These are phyloP conservation scores for Pseudomyrmex concolor DNA, from an alignment of 1,140 invertebrate species.

Conservation along the genomic window DNA sequence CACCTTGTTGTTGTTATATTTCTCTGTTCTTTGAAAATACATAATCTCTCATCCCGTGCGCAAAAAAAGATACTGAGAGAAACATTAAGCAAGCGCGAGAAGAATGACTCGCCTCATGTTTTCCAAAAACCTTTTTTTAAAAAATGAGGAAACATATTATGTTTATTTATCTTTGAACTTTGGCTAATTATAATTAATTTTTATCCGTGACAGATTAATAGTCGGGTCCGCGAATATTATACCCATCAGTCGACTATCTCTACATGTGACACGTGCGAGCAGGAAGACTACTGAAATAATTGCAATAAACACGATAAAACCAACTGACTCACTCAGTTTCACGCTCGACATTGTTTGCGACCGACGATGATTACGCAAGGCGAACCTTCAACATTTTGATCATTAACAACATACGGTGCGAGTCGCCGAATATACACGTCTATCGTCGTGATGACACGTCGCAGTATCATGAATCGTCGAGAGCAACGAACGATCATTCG, in stretches of 20 bases:
- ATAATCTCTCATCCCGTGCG: too few relatives aligned
- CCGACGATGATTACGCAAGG: conserved; percentile 61
- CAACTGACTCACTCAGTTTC: conserved; percentile 32
- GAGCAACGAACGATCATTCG: conserved; percentile 43
- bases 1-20: too few relatives aligned
- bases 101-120: neutral
- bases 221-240: neutral
- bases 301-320: conserved; percentile 31
- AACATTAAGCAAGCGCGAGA: too few relatives aligned
- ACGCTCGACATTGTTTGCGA: conserved; percentile 37
- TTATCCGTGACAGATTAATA: conserved; percentile 6
- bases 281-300: conserved; percentile 20
- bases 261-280: neutral
- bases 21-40: too few relatives aligned
- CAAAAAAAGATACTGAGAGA: too few relatives aligned
- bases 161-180: conserved; percentile 5
- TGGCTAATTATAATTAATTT: neutral
- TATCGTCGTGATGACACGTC: conserved; percentile 22
- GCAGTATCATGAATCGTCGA: conserved; percentile 14
- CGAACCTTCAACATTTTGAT: conserved; percentile 48
- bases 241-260: neutral
- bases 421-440: conserved; percentile 32
- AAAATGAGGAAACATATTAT: neutral
- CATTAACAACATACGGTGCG: conserved; percentile 23
- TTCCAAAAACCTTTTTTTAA: neutral